Percentiles rank a stretch among this genome's conserved stretches.
Conservation (phyloP, 2,888 invertebrate genomes). For the Electrophaes corylata region DNA sequence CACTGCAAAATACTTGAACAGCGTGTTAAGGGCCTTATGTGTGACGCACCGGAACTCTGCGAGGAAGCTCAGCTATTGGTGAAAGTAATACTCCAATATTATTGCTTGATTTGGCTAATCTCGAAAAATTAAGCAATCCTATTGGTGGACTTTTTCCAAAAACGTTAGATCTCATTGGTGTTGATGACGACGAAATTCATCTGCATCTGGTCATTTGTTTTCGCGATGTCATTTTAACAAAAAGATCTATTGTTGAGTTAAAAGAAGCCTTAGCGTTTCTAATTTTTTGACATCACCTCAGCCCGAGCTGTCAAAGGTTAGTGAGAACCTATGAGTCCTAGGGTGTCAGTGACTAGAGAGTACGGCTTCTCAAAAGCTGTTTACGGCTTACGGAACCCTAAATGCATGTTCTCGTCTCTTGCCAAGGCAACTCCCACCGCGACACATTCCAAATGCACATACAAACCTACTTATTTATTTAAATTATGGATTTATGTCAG, state of each 20-base stretch:
- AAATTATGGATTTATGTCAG: slow-evolving; percentile 10
- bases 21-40: background rate
- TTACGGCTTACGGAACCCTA: slow-evolving; percentile 14
- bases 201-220: background rate
- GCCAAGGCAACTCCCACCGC: slow-evolving; percentile 19
- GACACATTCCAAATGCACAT: slow-evolving; percentile 28
- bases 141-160: background rate
- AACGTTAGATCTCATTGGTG: background rate
- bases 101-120: background rate
- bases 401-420: slow-evolving; percentile 35
- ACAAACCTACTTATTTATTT: slow-evolving; percentile 1
- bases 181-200: background rate
- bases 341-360: background rate
- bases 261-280: too few relatives aligned
- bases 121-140: background rate
- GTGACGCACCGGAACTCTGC: background rate
- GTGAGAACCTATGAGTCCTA: background rate
- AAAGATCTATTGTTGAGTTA: too few relatives aligned
- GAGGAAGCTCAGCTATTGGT: background rate
- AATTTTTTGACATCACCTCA: too few relatives aligned
- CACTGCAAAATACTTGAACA: background rate
- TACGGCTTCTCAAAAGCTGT: slow-evolving; percentile 2
- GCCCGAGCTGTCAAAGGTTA: background rate
- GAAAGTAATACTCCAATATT: background rate
- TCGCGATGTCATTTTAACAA: background rate